Conservation (phyloP, 2,888 invertebrate species). For the Elysia crispata region DNA sequence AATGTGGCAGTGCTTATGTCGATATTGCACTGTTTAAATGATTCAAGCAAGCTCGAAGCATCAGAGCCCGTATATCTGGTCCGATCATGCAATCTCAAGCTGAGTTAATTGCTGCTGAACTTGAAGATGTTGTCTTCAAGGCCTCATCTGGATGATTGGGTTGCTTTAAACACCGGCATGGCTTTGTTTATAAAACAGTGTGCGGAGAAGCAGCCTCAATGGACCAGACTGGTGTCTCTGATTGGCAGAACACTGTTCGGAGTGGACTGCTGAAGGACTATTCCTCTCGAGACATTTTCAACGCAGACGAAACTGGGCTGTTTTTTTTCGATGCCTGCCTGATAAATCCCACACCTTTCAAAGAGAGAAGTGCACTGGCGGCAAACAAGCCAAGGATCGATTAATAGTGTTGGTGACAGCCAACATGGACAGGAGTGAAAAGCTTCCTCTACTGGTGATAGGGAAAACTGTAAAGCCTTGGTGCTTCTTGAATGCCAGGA, state of each 20-base stretch:
- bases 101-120: too few species aligned
- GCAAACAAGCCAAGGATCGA: too few species aligned
- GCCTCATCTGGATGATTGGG: conserved; percentile 49
- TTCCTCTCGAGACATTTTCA: conserved; percentile 52
- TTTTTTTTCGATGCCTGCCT: conserved; percentile 54
- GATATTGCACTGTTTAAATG: too few species aligned
- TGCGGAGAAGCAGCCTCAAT: conserved; percentile 53
- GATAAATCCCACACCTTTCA: conserved; percentile 52
- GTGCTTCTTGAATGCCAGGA: conserved; percentile 53
- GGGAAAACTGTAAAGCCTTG: conserved; percentile 53
- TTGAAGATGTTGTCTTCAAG: conserved; percentile 45
- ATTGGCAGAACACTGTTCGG: conserved; percentile 45
- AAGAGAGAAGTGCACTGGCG: too few species aligned
- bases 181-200: conserved; percentile 47
- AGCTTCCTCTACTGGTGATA: conserved; percentile 53
- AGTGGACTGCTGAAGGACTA: conserved; percentile 21
- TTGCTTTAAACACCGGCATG: conserved; percentile 51
- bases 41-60: too few species aligned
- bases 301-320: conserved; percentile 57
- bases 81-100: conserved; percentile 47
- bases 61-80: not conserved
- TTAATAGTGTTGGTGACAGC: conserved; percentile 53
- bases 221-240: conserved; percentile 30
- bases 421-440: conserved; percentile 53
- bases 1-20: too few species aligned